phyloP scores from a whole-genome alignment of 2,113 vertebrate species.

The Tamias sibiricus region DNA sequence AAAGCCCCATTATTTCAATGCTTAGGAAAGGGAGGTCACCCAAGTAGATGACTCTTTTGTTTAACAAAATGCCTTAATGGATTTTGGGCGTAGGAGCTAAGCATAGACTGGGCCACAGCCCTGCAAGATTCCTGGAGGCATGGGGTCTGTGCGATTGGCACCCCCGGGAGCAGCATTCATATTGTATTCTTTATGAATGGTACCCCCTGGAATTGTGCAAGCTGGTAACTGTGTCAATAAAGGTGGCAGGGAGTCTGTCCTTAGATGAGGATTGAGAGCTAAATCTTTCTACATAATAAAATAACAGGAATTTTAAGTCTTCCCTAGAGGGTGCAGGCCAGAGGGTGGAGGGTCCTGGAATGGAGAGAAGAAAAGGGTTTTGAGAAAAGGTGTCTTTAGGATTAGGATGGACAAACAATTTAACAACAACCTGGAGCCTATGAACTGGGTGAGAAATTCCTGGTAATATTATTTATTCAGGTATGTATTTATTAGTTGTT shows the following conservation, averaged over 20 bases:
- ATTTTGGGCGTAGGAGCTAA: constrained; percentile 3
- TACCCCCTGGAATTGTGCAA: constrained; percentile 53
- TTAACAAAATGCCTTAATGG: constrained; percentile 71
- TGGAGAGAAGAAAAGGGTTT: constrained; percentile 10
- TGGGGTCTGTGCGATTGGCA: constrained; percentile 21
- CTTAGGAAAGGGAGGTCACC: constrained; percentile 24
- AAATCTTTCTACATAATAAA: constrained; percentile 75
- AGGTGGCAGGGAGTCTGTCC: constrained; percentile 50
- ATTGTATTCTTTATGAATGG: constrained; percentile 57
- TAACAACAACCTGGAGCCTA: background rate
- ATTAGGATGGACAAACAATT: background rate
- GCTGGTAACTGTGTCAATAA: constrained; percentile 42
- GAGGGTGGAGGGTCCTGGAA: background rate
- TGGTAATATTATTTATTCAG: background rate
- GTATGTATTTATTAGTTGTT: background rate
- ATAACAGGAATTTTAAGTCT: constrained; percentile 75
- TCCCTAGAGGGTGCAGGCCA: background rate
- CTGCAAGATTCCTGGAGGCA: background rate
- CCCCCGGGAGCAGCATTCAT: constrained; percentile 50
- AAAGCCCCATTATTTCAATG: constrained; percentile 58
- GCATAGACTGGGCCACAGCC: background rate
- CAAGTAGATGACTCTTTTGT: constrained; percentile 69
- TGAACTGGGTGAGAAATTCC: constrained; percentile 26
- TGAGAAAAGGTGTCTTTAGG: background rate
- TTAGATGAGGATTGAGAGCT: constrained; percentile 52